Base-by-base conservation (phyloP, 1,140 invertebrate species). In the Drosophila bifasciata region DNA sequence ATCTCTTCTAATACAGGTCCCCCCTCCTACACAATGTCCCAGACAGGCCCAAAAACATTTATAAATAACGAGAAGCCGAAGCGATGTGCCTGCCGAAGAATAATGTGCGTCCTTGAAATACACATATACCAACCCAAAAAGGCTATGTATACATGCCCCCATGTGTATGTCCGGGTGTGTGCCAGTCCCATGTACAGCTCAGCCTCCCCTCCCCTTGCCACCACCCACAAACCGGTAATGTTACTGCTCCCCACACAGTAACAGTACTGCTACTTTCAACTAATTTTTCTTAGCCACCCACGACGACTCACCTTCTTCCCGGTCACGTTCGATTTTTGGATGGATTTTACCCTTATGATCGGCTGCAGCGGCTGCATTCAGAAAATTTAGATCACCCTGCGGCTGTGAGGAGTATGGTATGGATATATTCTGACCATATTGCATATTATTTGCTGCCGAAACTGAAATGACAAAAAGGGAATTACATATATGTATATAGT, bases 271-370 rank as follows among this genome's bases (percentile, higher is more conserved):
- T 13, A n/a, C n/a, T 5, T 36, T 36, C 3, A 11, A 36, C 32
- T 11, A 11, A 36, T 36, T 36, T 32, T 36, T 11, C 11, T 13
- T 36, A 36, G 32, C 32, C 32, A 13, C 28, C 28, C 28, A 32
- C 72, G 71, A 57, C 81, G 63, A 89, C 73, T 91, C 89, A 91
- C 91, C 91, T 90, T 91, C 91, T 89, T 91, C 91, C 60, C 91
- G 83, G 79, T 91, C 91, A 71, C 91, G 84, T 89, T 91, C 91
- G 60, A 91, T 91, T 90, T 91, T 91, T 81, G 91, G 91, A 90
- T 91, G 91, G 74, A 91, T 91, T 89, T 91, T 91, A 76, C 85
- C 84, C 75, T 91, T 91, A 88, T 91, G 91, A 78, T 91, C 91
- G 67, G 74, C 72, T 63, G 89, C 81, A 58, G 76, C 72, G 50